phyloP scores from a whole-genome alignment of 2,113 vertebrate genomes.

The Percopsis transmontana region DNA sequence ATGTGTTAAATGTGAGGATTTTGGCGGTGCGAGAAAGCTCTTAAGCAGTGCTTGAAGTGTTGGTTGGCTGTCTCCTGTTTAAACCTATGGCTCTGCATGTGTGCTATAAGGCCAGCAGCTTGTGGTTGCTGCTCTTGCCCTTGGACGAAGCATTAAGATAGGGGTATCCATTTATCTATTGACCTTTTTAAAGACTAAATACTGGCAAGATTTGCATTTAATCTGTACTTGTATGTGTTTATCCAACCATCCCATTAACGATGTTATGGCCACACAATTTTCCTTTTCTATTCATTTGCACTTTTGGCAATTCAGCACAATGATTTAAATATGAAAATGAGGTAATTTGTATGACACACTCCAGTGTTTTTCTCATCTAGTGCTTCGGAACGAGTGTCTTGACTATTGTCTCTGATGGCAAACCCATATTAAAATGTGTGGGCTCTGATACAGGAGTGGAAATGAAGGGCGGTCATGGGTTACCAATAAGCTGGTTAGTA shows the following conservation, averaged over 20 bases:
- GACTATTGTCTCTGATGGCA: slow-evolving; percentile 4
- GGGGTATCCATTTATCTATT: background rate
- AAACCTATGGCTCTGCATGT: background rate
- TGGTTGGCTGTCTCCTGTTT: background rate
- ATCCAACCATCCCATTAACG: background rate
- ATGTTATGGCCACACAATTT: slow-evolving; percentile 10
- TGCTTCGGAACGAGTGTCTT: slow-evolving; percentile 29
- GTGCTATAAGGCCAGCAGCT: background rate
- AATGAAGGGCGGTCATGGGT: slow-evolving; percentile 39
- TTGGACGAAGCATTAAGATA: background rate
- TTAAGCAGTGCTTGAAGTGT: background rate
- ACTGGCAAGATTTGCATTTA: background rate
- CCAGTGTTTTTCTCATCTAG: slow-evolving; percentile 45
- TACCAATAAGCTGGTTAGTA: slow-evolving; percentile 9
- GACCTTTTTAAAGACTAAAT: background rate
- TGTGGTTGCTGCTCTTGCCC: background rate
- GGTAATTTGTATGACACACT: slow-evolving; percentile 38
- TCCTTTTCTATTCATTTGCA: slow-evolving; percentile 34
- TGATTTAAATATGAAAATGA: slow-evolving; percentile 23
- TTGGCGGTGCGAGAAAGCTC: background rate
- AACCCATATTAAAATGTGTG: slow-evolving; percentile 30
- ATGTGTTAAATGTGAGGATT: background rate
- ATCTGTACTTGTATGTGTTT: background rate
- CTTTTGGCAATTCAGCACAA: slow-evolving; percentile 9
- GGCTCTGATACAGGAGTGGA: slow-evolving; percentile 37